Base-by-base conservation (phyloP, 2,797 vertebrate species). In the Pteronotus mesoamericanus region DNA sequence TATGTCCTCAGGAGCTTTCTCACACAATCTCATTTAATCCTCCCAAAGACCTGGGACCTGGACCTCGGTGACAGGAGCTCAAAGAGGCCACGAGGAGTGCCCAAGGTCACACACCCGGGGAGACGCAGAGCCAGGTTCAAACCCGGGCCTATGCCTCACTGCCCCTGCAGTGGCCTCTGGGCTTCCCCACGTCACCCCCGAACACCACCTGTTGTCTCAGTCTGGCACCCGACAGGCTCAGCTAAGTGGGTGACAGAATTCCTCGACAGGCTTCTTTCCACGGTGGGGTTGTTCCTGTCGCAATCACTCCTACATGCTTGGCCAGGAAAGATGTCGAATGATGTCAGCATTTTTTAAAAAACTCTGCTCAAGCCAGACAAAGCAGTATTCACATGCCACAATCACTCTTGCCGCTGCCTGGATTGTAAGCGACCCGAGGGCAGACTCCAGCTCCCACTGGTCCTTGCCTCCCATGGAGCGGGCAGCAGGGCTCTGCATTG, bases 291-390 rank as follows among this genome's bases (percentile, higher is more conserved):
- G 16, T 66, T 91, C 92, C 92, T 79, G 2, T 57, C 72, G 55
- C 88, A 93, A 85, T 78, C 16, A 61, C 29, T 66, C 87, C 78
- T 51, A 61, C 34, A n/a, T 2, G 48, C 37, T 29, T 82, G 72
- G 32, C 72, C 61, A 92, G 82, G 5, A 72, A 57, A 88, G 51
- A 29, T 69, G 66, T 72, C 57, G 74, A 61, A 71, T 3, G 24
- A 61, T 53, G 64, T 51, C 71, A 42, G n/a, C 16, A n/a, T 44
- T 55, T 48, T 42, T 2, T 68, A 89, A 53, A 92, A 19, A 94
- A 26, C 29, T 74, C 42, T 75, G 15, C 14, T 34, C n/a, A 46
- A 68, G 26, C 44, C 74, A 61, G 29, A 24, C 16, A 44, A 59
- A 11, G 5, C 3, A 5, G 42, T 1, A 37, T 0, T 21, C 64